Evolutionary conservation across 2,113 vertebrate genomes (phyloP), one percentile per base, ranked within the genome.

Genomic region (Dipodomys ordii): DNA sequence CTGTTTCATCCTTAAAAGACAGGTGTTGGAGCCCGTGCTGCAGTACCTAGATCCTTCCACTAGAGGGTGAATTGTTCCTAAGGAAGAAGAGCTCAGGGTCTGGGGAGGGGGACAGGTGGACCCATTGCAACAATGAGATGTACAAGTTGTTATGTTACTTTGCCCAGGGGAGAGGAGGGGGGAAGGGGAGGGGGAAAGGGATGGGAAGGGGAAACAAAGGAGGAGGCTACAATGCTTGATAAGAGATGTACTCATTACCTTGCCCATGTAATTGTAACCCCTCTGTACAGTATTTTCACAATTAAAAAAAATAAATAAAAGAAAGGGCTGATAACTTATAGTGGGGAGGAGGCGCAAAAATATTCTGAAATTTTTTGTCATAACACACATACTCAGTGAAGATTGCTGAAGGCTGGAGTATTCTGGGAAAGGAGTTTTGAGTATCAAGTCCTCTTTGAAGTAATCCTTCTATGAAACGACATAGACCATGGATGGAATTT

Each of bases 31-130:
- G 77, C 8, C 53, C 22, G 53, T 44, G 16, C 18, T 98, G 98
- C 96, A 98, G 83, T 98, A 78, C 86, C 1, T 0, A 5, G 53
- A 82, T 95, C 71, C 27, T 83, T 85, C 98, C 98, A 98, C 98
- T 98, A 98, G 98, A 98, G 98, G 98, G 91, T 91, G 98, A 98
- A 91, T 98, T 98, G 98, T 93, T 89, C 98, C 96, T 97, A 92
- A 96, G 19, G 92, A 94, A 83, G 60, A 72, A 32, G 27, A 76
- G 1, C 0, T 30, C 46, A 44, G 8, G 19, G 62, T 80, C 72
- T 76, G 73, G 83, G 88, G 92, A 87, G 73, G 84, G 60, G 82
- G 44, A 11, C n/a, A 4, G 39, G 39, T 39, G 39, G 39, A 39
- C 39, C 39, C 39, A 39, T 39, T 6, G 39, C 39, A 39, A 39